Conservation (phyloP, 2,888 invertebrate species). For the Aphidius colemani region DNA sequence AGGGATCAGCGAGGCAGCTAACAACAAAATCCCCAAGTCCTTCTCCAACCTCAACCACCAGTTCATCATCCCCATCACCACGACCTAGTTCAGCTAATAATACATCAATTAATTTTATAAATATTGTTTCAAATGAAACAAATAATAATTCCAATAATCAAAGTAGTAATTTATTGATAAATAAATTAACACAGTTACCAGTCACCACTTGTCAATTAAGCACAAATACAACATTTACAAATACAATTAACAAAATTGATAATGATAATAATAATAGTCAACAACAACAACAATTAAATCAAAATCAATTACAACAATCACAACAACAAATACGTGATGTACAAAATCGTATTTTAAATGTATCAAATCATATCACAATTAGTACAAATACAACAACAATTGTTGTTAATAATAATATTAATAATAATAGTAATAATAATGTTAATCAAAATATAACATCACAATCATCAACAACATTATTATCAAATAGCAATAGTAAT, state of each 20-base stretch:
- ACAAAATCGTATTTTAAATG: slow-evolving; percentile 30
- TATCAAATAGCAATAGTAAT: slow-evolving; percentile 44
- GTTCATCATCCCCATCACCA: slow-evolving; percentile 53
- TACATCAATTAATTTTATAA: slow-evolving; percentile 49
- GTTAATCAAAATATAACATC: not conserved
- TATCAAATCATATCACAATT: slow-evolving; percentile 44
- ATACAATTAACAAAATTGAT: slow-evolving; percentile 9
- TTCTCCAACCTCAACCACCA: slow-evolving; percentile 52
- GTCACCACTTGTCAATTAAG: slow-evolving; percentile 36
- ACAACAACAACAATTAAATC: slow-evolving; percentile 49
- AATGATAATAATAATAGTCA: slow-evolving; percentile 36
- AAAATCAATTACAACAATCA: slow-evolving; percentile 43
- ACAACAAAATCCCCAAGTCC: slow-evolving; percentile 57
- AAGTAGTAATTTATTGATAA: slow-evolving; percentile 44
- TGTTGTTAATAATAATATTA: slow-evolving; percentile 43
- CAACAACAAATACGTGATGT: slow-evolving; percentile 33
- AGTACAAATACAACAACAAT: slow-evolving; percentile 40
- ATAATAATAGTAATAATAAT: slow-evolving; percentile 7
- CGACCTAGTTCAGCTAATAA: slow-evolving; percentile 51
- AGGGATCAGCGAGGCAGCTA: slow-evolving; percentile 59
- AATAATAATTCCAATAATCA: slow-evolving; percentile 35
- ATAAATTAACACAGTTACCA: slow-evolving; percentile 53
- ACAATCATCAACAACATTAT: not conserved
- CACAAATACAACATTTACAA: slow-evolving; percentile 22
- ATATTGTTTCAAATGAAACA: slow-evolving; percentile 40